Evolutionary conservation across 2,113 vertebrate genomes (phyloP).

Genomic region (Amphiprion percula): DNA sequence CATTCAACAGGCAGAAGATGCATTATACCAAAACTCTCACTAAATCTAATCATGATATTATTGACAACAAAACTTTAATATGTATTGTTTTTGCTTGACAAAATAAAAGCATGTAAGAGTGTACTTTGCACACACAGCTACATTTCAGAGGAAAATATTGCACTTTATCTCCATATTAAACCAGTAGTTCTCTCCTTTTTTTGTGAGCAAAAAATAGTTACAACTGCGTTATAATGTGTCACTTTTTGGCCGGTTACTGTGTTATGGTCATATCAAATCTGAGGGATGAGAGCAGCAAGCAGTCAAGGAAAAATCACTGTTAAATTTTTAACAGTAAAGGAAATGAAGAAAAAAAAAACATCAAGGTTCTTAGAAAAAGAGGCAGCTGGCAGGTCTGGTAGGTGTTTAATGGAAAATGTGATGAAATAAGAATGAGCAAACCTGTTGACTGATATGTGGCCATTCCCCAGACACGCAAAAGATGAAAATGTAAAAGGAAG

Average conservation of each 20-base stretch:
- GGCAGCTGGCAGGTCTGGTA: background rate
- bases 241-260: no score
- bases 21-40: background rate
- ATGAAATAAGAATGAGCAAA: slow-evolving; percentile 40
- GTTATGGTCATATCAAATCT: no score
- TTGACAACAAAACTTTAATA: no score
- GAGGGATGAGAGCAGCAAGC: background rate
- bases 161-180: no score
- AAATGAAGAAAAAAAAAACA: background rate
- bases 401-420: slow-evolving; percentile 7
- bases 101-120: no score
- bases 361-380: slow-evolving; percentile 12
- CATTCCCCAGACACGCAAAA: background rate
- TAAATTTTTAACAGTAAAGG: slow-evolving; percentile 1
- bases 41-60: background rate
- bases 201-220: no score
- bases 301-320: background rate
- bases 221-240: no score
- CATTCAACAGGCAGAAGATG: background rate
- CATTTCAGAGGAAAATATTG: no score
- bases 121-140: no score
- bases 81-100: no score
- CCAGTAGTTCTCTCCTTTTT: no score
- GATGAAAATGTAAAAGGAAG: background rate
- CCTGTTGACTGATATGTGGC: background rate